Percentiles rank a stretch among this genome's conserved stretches.
Evolutionary conservation across 2,888 invertebrate species (phyloP).

Genomic region (Calameuta filiformis): DNA sequence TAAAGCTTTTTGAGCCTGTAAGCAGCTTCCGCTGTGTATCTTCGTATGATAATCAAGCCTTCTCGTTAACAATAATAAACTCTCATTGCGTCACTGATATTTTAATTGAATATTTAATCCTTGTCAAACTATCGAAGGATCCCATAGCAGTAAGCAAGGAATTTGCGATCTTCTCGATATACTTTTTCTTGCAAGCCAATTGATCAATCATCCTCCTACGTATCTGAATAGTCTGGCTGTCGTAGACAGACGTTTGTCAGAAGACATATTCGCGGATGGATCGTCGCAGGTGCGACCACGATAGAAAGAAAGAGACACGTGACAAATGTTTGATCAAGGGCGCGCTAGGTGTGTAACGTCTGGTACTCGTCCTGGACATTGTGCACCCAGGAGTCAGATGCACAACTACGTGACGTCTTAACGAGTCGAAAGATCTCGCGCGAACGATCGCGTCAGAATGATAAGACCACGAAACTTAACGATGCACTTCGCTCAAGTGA

Average conservation of each 20-base stretch:
- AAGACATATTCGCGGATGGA: not conserved
- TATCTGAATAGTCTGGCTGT: not conserved
- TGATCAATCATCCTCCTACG: not conserved
- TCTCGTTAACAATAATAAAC: not conserved
- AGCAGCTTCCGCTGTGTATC: not conserved
- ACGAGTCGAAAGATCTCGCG: not conserved
- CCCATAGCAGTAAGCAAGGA: not conserved
- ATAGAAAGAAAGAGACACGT: not conserved
- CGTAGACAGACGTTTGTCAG: not conserved
- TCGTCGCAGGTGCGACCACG: not conserved
- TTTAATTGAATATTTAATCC: no score
- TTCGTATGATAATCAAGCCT: not conserved
- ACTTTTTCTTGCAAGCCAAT: not conserved
- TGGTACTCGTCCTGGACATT: not conserved
- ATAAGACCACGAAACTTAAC: not conserved
- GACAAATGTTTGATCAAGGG: not conserved
- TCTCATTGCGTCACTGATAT: not conserved
- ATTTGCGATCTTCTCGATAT: not conserved
- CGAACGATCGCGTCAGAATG: not conserved
- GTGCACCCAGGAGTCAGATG: not conserved
- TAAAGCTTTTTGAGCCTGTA: not conserved
- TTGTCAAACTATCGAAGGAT: not conserved
- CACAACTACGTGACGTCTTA: not conserved
- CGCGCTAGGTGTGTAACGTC: not conserved
- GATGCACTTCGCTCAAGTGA: not conserved